Base-by-base conservation (phyloP, 2,888 invertebrate genomes). In the Neoitamus cyanurus region DNA sequence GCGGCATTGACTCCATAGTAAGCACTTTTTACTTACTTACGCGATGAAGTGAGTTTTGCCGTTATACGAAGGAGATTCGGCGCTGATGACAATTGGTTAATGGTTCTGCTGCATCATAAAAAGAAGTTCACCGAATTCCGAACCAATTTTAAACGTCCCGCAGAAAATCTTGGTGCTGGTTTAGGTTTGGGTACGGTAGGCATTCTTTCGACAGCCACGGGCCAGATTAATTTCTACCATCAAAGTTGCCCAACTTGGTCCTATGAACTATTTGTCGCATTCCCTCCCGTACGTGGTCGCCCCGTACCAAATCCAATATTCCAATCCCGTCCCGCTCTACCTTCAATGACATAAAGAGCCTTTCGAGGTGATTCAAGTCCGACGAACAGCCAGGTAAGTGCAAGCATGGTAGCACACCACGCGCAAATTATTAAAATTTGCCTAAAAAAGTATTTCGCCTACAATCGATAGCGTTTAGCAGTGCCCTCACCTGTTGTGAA, bases 401-500 rank as follows among this genome's bases (percentile, higher is more conserved):
- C 25, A 42, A 42, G 15, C 42, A n/a, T 9, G 37, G 9, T 42
- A 42, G 3, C 13, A 13, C 4, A 42, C 42, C n/a, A n/a, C n/a
- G 5, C 15, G 15, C 42, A 42, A 42, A 42, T 42, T 5, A 42
- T 25, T 15, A 20, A 58, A 58, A 58, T 25, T 20, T 58, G 25
- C 7, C 15, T 31, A 28, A 46, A 46, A 77, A 30, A 46, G 58
- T 3, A 2, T 15, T 20, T 25, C 20, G 25, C 25, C 58, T 9
- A 58, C 25, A 20, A 58, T 25, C 58, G 58, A 58, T 25, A 20
- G 58, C 9, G 20, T 58, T 58, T 25, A 20, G 0, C 58, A 28
- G n/a, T 31, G 15, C 30, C 28, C 48, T 78, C 48, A 83, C 83
- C 72, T 83, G 90, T 94, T 94, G 94, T 89, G 93, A 92, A 92